These are phyloP conservation scores for Heliconius melpomene DNA, from an alignment of 1,140 invertebrate species.

Conservation along the genomic window DNA sequence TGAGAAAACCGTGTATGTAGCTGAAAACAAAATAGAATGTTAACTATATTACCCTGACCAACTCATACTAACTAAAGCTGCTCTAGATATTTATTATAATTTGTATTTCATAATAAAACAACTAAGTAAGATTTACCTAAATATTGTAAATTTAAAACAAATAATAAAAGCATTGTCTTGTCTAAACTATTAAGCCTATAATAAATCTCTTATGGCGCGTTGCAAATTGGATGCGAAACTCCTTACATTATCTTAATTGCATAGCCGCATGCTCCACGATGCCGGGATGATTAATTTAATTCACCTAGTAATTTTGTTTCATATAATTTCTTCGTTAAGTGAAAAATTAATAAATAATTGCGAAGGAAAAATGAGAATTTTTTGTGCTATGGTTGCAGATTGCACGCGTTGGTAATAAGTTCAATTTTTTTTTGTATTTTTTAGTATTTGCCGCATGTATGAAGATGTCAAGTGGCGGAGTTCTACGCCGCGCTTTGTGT, in stretches of 20 bases:
- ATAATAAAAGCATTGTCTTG: neutral
- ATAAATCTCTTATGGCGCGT: slow-evolving; percentile 6
- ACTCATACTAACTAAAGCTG: too few relatives aligned
- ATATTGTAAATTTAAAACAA: neutral
- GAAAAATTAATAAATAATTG: neutral
- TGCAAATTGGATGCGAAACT: slow-evolving; percentile 12
- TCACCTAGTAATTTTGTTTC: neutral
- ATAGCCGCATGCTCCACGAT: slow-evolving; percentile 5
- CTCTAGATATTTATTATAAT: too few relatives aligned
- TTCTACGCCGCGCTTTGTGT: too few relatives aligned
- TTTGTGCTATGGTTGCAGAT: too few relatives aligned
- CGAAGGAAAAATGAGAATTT: neutral
- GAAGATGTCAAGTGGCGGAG: too few relatives aligned
- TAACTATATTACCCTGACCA: too few relatives aligned
- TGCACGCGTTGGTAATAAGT: too few relatives aligned
- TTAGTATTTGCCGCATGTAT: too few relatives aligned
- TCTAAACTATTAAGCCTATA: slow-evolving; percentile 8
- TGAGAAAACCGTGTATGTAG: too few relatives aligned
- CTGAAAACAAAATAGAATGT: too few relatives aligned
- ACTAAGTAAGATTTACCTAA: neutral
- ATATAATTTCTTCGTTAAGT: neutral
- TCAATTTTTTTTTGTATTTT: too few relatives aligned
- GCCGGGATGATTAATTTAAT: neutral
- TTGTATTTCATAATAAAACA: too few relatives aligned
- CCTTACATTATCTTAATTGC: slow-evolving; percentile 12